Base-by-base conservation (phyloP, 2,113 vertebrate genomes). In the Condylura cristata region DNA sequence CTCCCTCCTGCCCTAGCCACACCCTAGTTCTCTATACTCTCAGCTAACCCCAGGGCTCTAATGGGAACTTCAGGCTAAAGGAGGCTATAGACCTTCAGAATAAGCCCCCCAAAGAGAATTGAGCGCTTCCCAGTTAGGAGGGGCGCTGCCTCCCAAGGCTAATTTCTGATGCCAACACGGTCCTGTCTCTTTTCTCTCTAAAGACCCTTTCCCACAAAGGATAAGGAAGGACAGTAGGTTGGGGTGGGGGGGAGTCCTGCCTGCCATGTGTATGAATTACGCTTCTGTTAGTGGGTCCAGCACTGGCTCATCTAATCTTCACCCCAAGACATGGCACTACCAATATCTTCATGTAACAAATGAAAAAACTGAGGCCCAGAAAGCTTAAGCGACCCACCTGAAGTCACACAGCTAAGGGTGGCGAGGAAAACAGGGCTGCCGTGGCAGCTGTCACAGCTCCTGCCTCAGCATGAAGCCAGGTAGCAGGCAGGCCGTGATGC, bases 321-420 rank as follows among this genome's bases (percentile, higher is more conserved):
- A 11, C 82, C 78, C 78, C 34, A 4, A 53, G 46, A 37, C 30
- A 56, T 6, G 24, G 32, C 12, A 6, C 32, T 37, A n/a, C 32
- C 12, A 71, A 83, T 60, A 71, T 28, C n/a, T 60, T 72, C 65
- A 60, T 76, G 61, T 72, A 58, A 53, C 41, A 71, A 51, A n/a
- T 86, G 48, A 20, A 70, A 87, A 70, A 44, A 51, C 9, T 13
- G 5, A 80, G 58, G 24, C 48, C 79, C 84, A 66, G 84, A 61
- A 89, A 79, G 66, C 44, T 74, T 79, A 46, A 70, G 89, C 83
- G 88, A 79, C 92, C 84, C 65, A 76, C 60, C 30, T 37, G 71
- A 78, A 84, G 63, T 74, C 85, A 48, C 89, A 80, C 39, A 84
- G 84, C 65, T 56, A 56, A 44, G 61, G 71, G 61, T 84, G 63